Evolutionary conservation across 2,113 vertebrate genomes (phyloP).

Genomic region (Dasyornis broadbenti): DNA sequence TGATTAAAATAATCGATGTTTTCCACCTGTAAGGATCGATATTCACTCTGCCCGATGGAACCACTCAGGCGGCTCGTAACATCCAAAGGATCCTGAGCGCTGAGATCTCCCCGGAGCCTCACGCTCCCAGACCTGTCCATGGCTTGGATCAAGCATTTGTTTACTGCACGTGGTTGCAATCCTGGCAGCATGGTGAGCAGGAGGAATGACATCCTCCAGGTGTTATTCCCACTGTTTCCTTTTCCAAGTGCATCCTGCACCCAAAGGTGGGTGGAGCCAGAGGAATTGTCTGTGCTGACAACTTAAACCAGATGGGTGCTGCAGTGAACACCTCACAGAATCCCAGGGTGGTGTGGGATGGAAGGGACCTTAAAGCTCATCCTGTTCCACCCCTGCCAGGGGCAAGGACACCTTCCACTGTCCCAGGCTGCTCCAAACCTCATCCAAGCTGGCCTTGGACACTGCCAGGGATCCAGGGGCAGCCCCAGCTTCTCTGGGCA

Average conservation of each 20-base stretch:
- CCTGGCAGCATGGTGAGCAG: neutral
- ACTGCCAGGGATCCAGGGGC: neutral
- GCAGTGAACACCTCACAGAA: neutral
- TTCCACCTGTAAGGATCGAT: neutral
- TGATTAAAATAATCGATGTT: neutral
- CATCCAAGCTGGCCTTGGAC: neutral
- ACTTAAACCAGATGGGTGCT: neutral
- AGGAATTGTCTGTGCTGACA: neutral
- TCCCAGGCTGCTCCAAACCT: neutral
- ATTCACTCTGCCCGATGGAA: neutral
- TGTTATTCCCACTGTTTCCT: neutral
- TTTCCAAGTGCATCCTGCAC: neutral
- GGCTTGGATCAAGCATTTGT: neutral
- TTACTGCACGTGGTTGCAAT: neutral
- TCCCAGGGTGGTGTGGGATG: neutral
- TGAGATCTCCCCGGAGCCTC: neutral
- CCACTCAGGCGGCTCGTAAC: neutral
- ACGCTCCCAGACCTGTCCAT: neutral
- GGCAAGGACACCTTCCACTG: neutral
- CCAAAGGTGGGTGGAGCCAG: neutral
- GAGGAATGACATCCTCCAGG: neutral
- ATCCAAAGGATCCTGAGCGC: neutral
- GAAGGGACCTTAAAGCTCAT: neutral
- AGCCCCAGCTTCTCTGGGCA: neutral
- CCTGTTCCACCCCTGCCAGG: accelerated